Conservation (phyloP, 2,113 vertebrate genomes). For the Micronycteris hirsuta region DNA sequence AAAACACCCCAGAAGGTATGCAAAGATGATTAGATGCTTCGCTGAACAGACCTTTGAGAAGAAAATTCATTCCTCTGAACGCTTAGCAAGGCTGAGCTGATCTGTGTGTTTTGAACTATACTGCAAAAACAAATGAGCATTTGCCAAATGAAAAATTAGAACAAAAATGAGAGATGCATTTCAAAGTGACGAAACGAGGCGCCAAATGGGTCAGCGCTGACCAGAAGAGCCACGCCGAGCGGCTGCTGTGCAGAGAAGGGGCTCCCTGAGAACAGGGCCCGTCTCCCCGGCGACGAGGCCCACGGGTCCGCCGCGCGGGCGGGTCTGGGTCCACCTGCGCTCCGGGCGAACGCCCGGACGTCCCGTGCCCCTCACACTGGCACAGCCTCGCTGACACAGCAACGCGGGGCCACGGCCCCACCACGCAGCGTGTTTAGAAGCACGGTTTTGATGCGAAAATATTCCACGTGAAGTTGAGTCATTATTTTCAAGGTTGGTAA, state of each 20-base stretch:
- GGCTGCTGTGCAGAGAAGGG: neutral
- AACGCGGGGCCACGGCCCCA: neutral
- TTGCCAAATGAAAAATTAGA: constrained; percentile 8
- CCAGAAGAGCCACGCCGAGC: neutral
- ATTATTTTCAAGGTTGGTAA: neutral
- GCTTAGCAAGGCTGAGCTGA: neutral
- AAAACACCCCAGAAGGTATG: neutral
- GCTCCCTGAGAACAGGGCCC: neutral
- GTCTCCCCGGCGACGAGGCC: neutral
- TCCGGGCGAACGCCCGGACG: fast-evolving
- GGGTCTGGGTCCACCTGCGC: neutral
- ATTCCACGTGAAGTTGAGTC: neutral
- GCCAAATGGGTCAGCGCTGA: neutral
- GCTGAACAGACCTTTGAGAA: neutral
- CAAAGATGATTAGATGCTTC: neutral
- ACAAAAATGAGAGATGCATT: neutral
- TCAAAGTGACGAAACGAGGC: constrained; percentile 5
- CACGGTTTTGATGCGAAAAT: neutral
- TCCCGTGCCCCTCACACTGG: no score
- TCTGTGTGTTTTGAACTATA: neutral
- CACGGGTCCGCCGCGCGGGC: no score
- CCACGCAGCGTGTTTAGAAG: neutral
- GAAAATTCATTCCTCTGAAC: neutral
- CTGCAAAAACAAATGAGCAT: neutral
- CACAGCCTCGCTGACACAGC: neutral